Evolutionary conservation across 2,888 invertebrate species (phyloP).

Genomic region (Drosophila austrosaltans): DNA sequence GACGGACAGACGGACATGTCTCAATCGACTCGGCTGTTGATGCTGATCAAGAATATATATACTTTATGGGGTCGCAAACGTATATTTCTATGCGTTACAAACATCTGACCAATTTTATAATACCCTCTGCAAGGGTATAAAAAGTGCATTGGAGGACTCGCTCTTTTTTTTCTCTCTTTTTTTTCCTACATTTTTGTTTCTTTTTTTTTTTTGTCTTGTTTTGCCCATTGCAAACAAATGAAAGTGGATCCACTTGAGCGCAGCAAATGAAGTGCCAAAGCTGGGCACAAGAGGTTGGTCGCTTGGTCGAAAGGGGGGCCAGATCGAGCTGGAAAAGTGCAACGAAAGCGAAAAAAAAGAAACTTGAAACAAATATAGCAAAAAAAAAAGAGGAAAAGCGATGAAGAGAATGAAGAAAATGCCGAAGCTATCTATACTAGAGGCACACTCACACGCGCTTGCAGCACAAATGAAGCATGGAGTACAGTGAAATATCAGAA

Average conservation of each 20-base stretch:
- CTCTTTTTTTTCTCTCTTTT: constrained; percentile 28
- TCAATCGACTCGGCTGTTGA: too few relatives aligned
- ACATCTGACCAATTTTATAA: too few relatives aligned
- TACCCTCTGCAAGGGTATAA: too few relatives aligned
- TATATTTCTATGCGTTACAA: too few relatives aligned
- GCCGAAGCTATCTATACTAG: constrained; percentile 53
- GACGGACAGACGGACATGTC: too few relatives aligned
- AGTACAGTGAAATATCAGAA: constrained; percentile 18
- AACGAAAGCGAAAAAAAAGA: constrained; percentile 76
- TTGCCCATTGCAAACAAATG: constrained; percentile 76
- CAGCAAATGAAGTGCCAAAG: constrained; percentile 78
- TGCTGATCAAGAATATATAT: too few relatives aligned
- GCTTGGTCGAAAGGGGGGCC: constrained; percentile 29
- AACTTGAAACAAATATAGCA: constrained; percentile 71
- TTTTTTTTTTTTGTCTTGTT: constrained; percentile 35
- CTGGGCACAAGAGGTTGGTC: constrained; percentile 30
- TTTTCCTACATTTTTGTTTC: constrained; percentile 17
- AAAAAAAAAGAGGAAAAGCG: constrained; percentile 31
- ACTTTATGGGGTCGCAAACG: too few relatives aligned
- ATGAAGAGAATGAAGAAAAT: constrained; percentile 44
- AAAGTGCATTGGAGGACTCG: constrained; percentile 59
- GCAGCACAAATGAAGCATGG: constrained; percentile 68
- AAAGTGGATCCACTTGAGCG: constrained; percentile 81
- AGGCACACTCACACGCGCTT: constrained; percentile 29
- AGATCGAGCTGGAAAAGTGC: constrained; percentile 75